Percentiles rank a stretch among this genome's conserved stretches.
These are phyloP conservation scores for Triops cancriformis DNA, from an alignment of 1,140 invertebrate genomes.

Conservation along the genomic window DNA sequence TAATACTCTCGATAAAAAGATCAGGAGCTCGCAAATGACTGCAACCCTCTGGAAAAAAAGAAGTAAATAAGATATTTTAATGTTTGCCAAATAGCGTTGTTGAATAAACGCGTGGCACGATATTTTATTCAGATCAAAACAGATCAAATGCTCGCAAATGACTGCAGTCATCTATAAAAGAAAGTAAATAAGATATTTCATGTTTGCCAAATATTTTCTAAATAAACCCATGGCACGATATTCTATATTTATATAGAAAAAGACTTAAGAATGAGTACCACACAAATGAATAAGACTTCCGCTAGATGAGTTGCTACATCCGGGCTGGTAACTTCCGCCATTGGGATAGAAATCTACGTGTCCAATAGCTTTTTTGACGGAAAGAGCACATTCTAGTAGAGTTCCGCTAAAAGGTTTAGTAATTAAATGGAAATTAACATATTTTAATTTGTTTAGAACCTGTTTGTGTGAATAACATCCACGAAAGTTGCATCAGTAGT, in stretches of 20 bases:
- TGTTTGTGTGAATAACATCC: slow-evolving; percentile 49
- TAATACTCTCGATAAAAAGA: slow-evolving; percentile 44
- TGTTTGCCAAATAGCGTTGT: too few relatives aligned
- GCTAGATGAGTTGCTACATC: slow-evolving; percentile 43
- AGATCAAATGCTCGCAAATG: too few relatives aligned
- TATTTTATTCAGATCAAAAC: too few relatives aligned
- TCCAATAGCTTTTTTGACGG: slow-evolving; percentile 44
- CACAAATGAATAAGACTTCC: slow-evolving; percentile 33
- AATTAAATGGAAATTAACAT: slow-evolving; percentile 37
- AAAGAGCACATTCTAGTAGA: slow-evolving; percentile 44
- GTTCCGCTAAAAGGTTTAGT: slow-evolving; percentile 36
- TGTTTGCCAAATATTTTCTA: too few relatives aligned
- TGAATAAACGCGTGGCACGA: too few relatives aligned
- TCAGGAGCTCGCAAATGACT: slow-evolving; percentile 45
- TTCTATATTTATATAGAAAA: too few relatives aligned
- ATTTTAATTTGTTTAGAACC: slow-evolving; percentile 41
- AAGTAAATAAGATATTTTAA: too few relatives aligned
- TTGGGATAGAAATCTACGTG: slow-evolving; percentile 55
- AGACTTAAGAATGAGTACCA: slow-evolving; percentile 26
- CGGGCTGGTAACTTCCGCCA: slow-evolving; percentile 56
- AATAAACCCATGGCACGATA: too few relatives aligned
- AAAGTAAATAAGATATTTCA: too few relatives aligned
- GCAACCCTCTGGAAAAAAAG: slow-evolving; percentile 38
- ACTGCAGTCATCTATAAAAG: too few relatives aligned
- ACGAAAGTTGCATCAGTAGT: slow-evolving; percentile 46